Evolutionary conservation across 2,113 vertebrate species (phyloP).

Genomic region (Anguilla rostrata): DNA sequence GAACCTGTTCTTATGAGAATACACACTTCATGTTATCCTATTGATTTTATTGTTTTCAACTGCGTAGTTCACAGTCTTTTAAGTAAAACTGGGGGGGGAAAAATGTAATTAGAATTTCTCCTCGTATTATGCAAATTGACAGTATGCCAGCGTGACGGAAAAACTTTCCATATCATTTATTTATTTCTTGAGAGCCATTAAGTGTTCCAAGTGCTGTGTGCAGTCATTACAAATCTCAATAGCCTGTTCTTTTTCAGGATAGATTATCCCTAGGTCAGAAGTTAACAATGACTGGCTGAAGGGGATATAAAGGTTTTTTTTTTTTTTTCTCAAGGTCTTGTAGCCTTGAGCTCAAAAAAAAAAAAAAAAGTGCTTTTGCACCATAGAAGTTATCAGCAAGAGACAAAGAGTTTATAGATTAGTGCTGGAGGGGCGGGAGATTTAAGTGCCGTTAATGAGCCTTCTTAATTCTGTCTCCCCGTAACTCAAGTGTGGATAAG

Average conservation of each 20-base stretch:
- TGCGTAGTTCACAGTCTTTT: neutral
- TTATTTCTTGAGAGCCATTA: neutral
- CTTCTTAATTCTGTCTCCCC: constrained; percentile 14
- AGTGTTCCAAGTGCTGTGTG: neutral
- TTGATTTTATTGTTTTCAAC: neutral
- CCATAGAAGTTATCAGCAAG: constrained; percentile 11
- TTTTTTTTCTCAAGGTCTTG: neutral
- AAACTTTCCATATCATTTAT: too few species aligned
- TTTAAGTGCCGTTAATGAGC: constrained; percentile 20
- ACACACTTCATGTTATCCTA: neutral
- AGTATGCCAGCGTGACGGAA: too few species aligned
- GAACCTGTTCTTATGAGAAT: too few species aligned
- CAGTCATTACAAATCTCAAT: neutral
- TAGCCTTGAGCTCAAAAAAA: neutral
- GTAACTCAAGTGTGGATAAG: constrained; percentile 29
- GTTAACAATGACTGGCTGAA: neutral
- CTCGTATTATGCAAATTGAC: too few species aligned
- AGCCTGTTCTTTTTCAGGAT: neutral
- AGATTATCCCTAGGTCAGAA: neutral
- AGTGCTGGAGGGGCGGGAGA: constrained; percentile 12
- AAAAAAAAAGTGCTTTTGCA: constrained; percentile 12
- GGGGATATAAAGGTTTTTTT: neutral
- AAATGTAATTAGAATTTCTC: too few species aligned
- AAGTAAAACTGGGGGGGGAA: neutral
- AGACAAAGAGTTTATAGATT: constrained; percentile 24